These are phyloP conservation scores for Microcebus jonahi DNA, from an alignment of 2,113 vertebrate species.

Conservation along the genomic window DNA sequence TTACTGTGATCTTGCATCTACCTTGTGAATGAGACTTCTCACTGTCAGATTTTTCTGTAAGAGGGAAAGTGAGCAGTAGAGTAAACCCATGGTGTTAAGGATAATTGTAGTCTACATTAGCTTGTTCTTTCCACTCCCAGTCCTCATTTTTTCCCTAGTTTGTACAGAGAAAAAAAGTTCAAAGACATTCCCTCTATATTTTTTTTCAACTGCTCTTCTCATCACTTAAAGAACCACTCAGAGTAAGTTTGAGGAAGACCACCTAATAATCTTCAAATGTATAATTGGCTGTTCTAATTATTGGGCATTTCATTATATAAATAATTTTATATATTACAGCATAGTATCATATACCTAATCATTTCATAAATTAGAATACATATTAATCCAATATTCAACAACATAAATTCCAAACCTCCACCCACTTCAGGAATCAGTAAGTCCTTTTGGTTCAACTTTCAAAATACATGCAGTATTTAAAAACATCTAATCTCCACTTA, in stretches of 20 bases:
- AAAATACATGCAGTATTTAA: not conserved
- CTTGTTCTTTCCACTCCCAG: not conserved
- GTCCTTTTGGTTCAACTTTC: not conserved
- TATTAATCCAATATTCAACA: not conserved
- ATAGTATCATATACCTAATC: not conserved
- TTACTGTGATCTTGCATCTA: not conserved
- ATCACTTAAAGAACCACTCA: not conserved
- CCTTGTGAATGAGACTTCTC: not conserved
- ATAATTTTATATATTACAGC: not conserved
- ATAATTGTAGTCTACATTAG: not conserved
- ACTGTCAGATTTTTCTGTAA: not conserved
- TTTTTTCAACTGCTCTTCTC: not conserved
- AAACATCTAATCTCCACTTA: not conserved
- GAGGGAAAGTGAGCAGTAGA: not conserved
- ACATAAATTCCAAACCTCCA: not conserved
- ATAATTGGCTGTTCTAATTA: not conserved
- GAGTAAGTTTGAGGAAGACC: not conserved
- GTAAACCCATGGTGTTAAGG: not conserved
- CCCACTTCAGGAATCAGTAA: not conserved
- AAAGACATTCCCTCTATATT: not conserved
- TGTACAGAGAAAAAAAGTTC: not conserved
- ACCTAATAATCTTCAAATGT: not conserved
- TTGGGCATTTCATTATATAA: not conserved
- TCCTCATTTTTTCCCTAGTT: not conserved
- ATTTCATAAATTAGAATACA: not conserved